Conservation (phyloP, 2,113 vertebrate genomes). For the Meriones unguiculatus region DNA sequence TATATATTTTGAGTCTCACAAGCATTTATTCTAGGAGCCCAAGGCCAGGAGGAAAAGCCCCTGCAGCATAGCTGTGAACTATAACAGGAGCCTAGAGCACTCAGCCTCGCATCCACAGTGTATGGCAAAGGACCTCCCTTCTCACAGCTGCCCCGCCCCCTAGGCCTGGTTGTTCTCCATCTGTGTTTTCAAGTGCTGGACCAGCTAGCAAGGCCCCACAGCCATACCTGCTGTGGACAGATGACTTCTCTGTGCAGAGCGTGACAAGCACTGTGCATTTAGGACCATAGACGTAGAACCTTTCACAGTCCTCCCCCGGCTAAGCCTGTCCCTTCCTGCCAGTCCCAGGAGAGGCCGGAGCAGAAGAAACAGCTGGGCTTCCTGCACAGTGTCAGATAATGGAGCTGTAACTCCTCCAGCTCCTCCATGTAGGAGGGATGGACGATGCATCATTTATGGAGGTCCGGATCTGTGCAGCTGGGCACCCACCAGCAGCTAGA, state of each 20-base stretch:
- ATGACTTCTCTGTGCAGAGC: constrained; percentile 9
- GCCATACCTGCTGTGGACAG: background rate
- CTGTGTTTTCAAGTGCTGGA: background rate
- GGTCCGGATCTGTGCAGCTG: constrained; percentile 83
- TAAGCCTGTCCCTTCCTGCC: background rate
- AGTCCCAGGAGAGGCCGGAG: constrained; percentile 53
- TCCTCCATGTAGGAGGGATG: constrained; percentile 85
- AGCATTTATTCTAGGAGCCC: no score
- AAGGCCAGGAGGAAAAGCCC: no score
- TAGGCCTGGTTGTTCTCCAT: background rate
- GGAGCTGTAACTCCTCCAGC: constrained; percentile 76
- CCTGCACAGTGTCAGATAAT: constrained; percentile 81
- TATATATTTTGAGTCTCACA: no score
- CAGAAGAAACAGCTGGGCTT: constrained; percentile 79
- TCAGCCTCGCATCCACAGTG: background rate
- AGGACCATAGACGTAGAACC: background rate
- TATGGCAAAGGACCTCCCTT: background rate
- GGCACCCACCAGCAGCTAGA: constrained; percentile 51
- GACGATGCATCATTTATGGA: constrained; percentile 88
- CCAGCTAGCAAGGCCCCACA: background rate
- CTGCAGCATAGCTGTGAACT: no score
- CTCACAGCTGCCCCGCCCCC: background rate
- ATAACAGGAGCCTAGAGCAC: background rate
- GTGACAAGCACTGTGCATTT: no score
- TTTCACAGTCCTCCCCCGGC: constrained; percentile 48